Conservation (phyloP, 2,113 vertebrate species). For the Pachyramphus minor region DNA sequence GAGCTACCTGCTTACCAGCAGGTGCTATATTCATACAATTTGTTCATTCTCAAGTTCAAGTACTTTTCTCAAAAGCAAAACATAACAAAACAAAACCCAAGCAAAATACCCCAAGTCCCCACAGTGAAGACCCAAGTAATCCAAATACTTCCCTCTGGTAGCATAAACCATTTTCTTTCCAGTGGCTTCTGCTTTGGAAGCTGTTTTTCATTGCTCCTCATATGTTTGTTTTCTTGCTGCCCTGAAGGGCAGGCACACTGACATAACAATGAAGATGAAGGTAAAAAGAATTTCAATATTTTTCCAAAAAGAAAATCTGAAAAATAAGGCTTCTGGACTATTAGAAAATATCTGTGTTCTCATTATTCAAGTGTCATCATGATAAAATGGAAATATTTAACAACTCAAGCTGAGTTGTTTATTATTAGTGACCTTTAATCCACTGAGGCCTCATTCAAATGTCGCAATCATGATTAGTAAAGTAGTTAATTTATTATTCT, state of each 20-base stretch:
- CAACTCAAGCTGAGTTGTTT: neutral
- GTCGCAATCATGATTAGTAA: neutral
- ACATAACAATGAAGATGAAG: neutral
- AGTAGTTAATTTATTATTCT: neutral
- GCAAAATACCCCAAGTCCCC: neutral
- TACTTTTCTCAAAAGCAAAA: neutral
- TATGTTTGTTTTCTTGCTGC: neutral
- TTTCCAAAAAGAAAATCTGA: neutral
- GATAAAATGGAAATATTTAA: neutral
- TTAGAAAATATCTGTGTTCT: neutral
- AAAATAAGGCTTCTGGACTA: neutral
- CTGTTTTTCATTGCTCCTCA: neutral
- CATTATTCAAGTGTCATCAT: neutral
- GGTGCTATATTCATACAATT: neutral
- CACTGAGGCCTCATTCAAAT: neutral
- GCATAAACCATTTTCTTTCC: neutral
- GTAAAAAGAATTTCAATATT: neutral
- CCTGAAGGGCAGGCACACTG: neutral
- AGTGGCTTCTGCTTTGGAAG: neutral
- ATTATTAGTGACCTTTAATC: neutral
- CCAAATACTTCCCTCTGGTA: neutral
- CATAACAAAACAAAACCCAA: neutral
- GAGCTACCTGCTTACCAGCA: neutral
- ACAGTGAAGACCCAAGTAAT: neutral
- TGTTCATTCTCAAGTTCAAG: neutral